Conservation (phyloP, 1,140 invertebrate genomes). For the Periplaneta americana region DNA sequence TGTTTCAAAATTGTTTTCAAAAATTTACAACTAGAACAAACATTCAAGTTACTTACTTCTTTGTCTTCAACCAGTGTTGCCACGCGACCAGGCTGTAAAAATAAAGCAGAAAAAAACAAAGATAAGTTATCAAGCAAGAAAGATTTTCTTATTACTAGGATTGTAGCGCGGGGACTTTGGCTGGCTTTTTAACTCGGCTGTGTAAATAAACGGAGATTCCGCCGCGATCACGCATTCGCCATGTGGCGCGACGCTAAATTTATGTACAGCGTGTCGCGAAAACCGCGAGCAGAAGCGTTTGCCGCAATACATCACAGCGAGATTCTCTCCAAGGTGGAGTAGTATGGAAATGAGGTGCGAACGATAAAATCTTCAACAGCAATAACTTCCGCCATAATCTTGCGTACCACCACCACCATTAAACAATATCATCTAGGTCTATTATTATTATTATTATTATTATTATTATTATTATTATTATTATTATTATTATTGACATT, state of each 20-base stretch:
- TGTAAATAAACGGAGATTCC: neutral
- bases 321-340: too few species aligned
- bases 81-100: slow-evolving; percentile 65
- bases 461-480: too few species aligned
- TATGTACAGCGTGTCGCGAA: neutral
- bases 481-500: too few species aligned
- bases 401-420: too few species aligned
- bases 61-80: slow-evolving; percentile 68
- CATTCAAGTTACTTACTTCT: slow-evolving; percentile 50
- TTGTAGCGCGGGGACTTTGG: neutral
- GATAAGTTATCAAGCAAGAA: neutral
- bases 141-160: neutral
- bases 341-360: too few species aligned
- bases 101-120: slow-evolving; percentile 16
- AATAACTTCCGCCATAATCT: too few species aligned
- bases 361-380: too few species aligned
- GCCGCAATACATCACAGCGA: too few species aligned
- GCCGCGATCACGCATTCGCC: neutral
- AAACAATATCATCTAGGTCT: too few species aligned
- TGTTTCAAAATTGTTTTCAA: too few species aligned
- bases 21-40: neutral
- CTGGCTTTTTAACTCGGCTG: neutral
- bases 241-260: neutral
- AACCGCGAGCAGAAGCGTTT: neutral
- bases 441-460: too few species aligned